A percentile compares a stretch with the other conserved stretches of the same genome.
Evolutionary conservation across 1,140 invertebrate species (phyloP).

Genomic region (Dendrolimus kikuchii): DNA sequence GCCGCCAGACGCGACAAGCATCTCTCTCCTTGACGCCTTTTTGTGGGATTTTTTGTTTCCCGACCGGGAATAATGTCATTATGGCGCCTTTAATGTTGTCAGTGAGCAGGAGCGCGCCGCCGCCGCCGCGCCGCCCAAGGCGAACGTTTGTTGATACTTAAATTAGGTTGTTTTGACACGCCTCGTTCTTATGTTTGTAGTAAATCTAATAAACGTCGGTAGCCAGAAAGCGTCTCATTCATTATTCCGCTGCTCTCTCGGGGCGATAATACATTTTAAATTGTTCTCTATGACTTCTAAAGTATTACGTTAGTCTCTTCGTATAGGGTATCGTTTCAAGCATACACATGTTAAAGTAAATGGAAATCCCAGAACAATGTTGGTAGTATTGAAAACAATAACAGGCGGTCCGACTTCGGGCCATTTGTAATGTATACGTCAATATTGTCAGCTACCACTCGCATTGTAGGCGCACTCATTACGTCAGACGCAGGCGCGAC

Average conservation of each 20-base stretch:
- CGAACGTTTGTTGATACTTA: slow-evolving; percentile 71
- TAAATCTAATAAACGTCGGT: slow-evolving; percentile 69
- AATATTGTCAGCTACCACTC: slow-evolving; percentile 54
- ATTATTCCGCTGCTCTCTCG: slow-evolving; percentile 38
- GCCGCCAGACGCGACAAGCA: slow-evolving; percentile 11
- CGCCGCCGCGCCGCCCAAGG: slow-evolving; percentile 67
- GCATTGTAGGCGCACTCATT: slow-evolving; percentile 46
- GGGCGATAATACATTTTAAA: slow-evolving; percentile 26
- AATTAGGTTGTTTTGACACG: slow-evolving; percentile 71
- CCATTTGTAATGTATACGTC: slow-evolving; percentile 49
- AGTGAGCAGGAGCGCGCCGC: slow-evolving; percentile 48
- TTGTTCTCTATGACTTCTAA: slow-evolving; percentile 8
- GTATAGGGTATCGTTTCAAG: not conserved
- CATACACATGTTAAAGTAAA: slow-evolving; percentile 13
- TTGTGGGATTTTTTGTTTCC: slow-evolving; percentile 57
- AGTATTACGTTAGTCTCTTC: slow-evolving; percentile 7
- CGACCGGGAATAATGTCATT: slow-evolving; percentile 70
- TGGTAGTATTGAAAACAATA: slow-evolving; percentile 34
- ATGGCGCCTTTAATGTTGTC: slow-evolving; percentile 70
- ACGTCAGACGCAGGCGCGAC: slow-evolving; percentile 36
- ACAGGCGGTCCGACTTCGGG: slow-evolving; percentile 19
- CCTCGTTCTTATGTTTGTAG: slow-evolving; percentile 67
- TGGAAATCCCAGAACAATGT: slow-evolving; percentile 24
- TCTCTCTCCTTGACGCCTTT: slow-evolving; percentile 53
- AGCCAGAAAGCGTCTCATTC: slow-evolving; percentile 47